Conservation (phyloP, 2,113 vertebrate species). For the Mormoops blainvillei region DNA sequence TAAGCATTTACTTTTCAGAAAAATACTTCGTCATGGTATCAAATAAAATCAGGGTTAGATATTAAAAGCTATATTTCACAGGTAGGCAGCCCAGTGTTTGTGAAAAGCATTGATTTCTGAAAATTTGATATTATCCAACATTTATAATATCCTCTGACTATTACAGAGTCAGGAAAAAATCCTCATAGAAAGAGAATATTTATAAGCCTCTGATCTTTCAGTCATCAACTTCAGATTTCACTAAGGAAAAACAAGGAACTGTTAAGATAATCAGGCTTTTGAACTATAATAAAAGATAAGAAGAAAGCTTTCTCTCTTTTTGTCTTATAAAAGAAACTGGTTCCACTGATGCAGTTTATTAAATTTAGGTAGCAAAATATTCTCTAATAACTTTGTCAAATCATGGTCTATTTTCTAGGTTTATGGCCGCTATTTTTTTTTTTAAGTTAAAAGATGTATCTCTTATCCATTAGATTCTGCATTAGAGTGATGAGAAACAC, state of each 20-base stretch:
- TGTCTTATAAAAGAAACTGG: slow-evolving; percentile 42
- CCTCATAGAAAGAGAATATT: slow-evolving; percentile 42
- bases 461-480: slow-evolving; percentile 31
- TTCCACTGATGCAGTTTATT: slow-evolving; percentile 31
- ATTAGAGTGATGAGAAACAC: slow-evolving; percentile 39
- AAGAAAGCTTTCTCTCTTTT: background rate
- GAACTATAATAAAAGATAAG: background rate
- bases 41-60: background rate
- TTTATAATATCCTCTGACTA: slow-evolving; percentile 44
- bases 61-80: slow-evolving; percentile 13
- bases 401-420: slow-evolving; percentile 26
- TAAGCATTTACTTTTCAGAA: slow-evolving; percentile 47
- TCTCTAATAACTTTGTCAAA: slow-evolving; percentile 36
- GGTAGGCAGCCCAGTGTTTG: background rate
- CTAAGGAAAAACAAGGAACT: background rate
- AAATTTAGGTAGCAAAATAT: slow-evolving; percentile 49
- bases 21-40: background rate
- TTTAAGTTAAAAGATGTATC: slow-evolving; percentile 1
- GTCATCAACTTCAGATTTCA: slow-evolving; percentile 27
- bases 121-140: slow-evolving; percentile 25
- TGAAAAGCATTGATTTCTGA: slow-evolving; percentile 53
- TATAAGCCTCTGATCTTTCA: slow-evolving; percentile 13
- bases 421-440: background rate
- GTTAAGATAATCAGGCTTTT: background rate
- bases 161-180: background rate